Base-by-base conservation (phyloP, 2,797 vertebrate species). In the Pachyuromys duprasi region DNA sequence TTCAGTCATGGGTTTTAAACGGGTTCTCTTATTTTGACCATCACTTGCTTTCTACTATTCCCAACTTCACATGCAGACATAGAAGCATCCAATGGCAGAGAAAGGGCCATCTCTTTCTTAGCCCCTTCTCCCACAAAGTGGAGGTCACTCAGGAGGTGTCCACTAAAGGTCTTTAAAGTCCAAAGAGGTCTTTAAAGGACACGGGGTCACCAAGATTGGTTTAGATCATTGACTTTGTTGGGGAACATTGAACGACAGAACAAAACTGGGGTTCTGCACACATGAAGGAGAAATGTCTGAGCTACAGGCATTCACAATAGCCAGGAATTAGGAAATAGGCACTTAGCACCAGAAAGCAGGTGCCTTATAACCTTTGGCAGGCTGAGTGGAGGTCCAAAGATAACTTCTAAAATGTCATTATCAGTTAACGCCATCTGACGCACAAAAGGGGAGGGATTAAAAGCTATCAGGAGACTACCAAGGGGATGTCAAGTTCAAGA, bases 281-380 rank as follows among this genome's bases (percentile, higher is more conserved):
- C 42, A 65, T 36, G 24, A 42, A 53, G 22, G 72, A 22, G 53
- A 42, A 72, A 75, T 31, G 4, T 76, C 36, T 45, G 20, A 78
- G 22, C 26, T 65, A 2, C 3, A 69, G 8, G 12, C n/a, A 69
- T 22, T 83, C 3, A 20, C 5, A 31, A 22, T 17, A 69, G 76
- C 36, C 49, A 62, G 72, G 11, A 24, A n/a, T 81, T 78, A 70
- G 55, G 33, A 92, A 80, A 55, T 24, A 72, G 45, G 24, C 53
- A 82, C 78, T 33, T 76, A n/a, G 79, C 74, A 62, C 39, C 80
- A 82, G 63, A 9, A 33, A 88, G 53, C 36, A n/a, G n/a, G 8
- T 93, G 31, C 76, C 92, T 62, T 36, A 20, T 88, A 94, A 80
- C 74, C 79, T 80, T 45, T n/a, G 39, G 63, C 33, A 53, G 53